phyloP scores from a whole-genome alignment of 1,140 invertebrate species.

The Diorhabda elongata region DNA sequence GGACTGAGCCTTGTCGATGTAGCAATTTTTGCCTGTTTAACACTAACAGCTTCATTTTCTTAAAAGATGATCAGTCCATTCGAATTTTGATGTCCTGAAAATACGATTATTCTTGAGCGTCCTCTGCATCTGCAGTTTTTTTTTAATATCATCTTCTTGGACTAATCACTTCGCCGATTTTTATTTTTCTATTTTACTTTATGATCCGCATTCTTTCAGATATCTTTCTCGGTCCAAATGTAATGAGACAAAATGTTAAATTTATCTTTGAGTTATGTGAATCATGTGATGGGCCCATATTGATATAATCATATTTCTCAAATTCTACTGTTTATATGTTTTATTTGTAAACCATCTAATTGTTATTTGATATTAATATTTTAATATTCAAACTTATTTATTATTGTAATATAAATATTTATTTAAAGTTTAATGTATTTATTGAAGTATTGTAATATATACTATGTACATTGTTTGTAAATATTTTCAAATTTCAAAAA shows the following conservation, averaged over 20 bases:
- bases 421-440: constrained; percentile 22
- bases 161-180: too few relatives aligned
- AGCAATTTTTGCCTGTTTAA: too few relatives aligned
- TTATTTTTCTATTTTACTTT: too few relatives aligned
- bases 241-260: not conserved
- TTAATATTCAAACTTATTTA: constrained; percentile 12
- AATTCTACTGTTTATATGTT: not conserved
- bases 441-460: constrained; percentile 17
- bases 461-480: constrained; percentile 23
- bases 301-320: not conserved
- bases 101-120: too few relatives aligned
- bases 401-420: constrained; percentile 25
- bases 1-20: too few relatives aligned
- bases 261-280: not conserved
- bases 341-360: not conserved
- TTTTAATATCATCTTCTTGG: too few relatives aligned
- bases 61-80: too few relatives aligned
- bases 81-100: too few relatives aligned
- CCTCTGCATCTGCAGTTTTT: too few relatives aligned
- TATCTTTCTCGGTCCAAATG: not conserved
- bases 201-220: not conserved
- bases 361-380: not conserved
- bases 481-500: constrained; percentile 13
- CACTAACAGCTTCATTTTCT: too few relatives aligned
- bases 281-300: not conserved